phyloP scores from a whole-genome alignment of 2,113 vertebrate genomes.

The Coryphaenoides rupestris region DNA sequence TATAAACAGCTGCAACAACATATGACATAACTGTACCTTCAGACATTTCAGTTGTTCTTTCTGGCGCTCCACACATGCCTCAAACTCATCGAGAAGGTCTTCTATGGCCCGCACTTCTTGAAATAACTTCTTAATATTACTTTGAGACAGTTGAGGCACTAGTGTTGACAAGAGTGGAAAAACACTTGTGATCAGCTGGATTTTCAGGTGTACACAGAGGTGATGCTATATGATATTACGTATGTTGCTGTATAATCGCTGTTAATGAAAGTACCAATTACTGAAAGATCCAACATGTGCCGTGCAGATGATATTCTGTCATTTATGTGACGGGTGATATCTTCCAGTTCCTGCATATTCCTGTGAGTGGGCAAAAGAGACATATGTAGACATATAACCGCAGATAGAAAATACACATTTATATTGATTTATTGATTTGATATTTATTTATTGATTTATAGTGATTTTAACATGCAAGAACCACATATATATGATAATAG shows the following conservation, averaged over 20 bases:
- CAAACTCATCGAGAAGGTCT: slow-evolving; percentile 62
- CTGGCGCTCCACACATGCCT: slow-evolving; percentile 52
- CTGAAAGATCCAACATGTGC: slow-evolving; percentile 60
- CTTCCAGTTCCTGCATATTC: slow-evolving; percentile 62
- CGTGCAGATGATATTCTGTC: slow-evolving; percentile 56
- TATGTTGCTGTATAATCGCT: too few species aligned
- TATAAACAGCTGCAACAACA: too few species aligned
- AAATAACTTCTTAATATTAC: slow-evolving; percentile 61
- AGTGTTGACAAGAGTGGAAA: slow-evolving; percentile 4
- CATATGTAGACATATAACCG: too few species aligned
- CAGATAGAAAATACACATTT: too few species aligned
- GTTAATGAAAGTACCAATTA: slow-evolving; percentile 42
- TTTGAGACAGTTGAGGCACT: slow-evolving; percentile 55
- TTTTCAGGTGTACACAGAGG: background rate
- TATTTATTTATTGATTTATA: too few species aligned
- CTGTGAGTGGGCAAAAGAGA: slow-evolving; percentile 15
- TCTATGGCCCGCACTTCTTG: slow-evolving; percentile 55
- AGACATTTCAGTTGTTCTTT: slow-evolving; percentile 57
- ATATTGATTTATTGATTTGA: too few species aligned
- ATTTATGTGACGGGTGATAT: slow-evolving; percentile 55
- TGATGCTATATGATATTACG: too few species aligned
- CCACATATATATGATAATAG: too few species aligned
- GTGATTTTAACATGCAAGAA: too few species aligned
- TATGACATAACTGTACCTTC: slow-evolving; percentile 49
- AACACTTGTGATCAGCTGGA: background rate